Evolutionary conservation across 2,888 invertebrate species (phyloP), one percentile per base, ranked within the genome.

Genomic region (Mimas tiliae): DNA sequence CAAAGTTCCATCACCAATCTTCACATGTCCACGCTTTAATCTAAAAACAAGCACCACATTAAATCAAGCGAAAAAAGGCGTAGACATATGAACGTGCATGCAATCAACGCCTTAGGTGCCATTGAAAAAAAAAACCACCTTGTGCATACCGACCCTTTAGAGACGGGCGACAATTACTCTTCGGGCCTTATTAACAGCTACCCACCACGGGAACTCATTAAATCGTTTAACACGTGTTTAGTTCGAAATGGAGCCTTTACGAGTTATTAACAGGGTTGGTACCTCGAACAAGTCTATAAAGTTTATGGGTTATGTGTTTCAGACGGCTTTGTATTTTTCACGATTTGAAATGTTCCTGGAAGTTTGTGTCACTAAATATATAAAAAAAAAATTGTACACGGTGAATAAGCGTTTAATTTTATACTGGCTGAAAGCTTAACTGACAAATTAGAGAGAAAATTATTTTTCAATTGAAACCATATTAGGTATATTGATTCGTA

Each of bases 131-230:
- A 38, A n/a, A n/a, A n/a, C n/a, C 47, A 42, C 34, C 62, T 58
- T 62, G 38, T 21, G 27, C 62, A 48, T 51, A 65, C 48, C 50
- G 62, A 34, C 33, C 48, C 45, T 62, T 38, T 34, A 42, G 45
- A 16, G 45, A 64, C 58, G 27, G 64, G 34, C 50, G 58, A 71
- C 82, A 83, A 89, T 89, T 83, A 83, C 77, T 88, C 84, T 77
- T 71, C 78, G 84, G 85, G 86, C 14, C 88, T 78, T 85, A 87
- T 87, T 87, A 87, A 80, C 72, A 74, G 78, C 73, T 77, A 79
- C 77, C 83, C 83, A 82, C 82, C 84, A 83, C 72, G 78, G 79
- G 79, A 76, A 72, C 84, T 85, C 88, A 86, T 88, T 87, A 89
- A 74, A 72, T 73, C 77, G 70, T 80, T 80, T 76, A 86, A 88